Evolutionary conservation across 2,888 invertebrate genomes (phyloP), one percentile per base, ranked within the genome.

Genomic region (Trachelus tabidus): DNA sequence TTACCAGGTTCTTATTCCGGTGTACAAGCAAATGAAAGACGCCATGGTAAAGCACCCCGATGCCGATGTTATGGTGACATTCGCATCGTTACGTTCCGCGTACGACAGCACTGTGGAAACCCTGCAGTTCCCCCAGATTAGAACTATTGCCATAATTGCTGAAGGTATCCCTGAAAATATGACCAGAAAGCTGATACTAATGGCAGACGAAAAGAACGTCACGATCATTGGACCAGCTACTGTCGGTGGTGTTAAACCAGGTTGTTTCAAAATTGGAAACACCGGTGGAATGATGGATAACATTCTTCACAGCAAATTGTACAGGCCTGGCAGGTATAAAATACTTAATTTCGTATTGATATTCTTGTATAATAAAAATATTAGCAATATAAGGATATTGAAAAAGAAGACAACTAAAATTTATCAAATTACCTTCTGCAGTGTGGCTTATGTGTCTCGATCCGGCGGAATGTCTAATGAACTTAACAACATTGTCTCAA

Each of bases 281-380:
- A 99, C 99, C 0, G 99, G 99, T 23, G 99, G 99, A 79, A 99
- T 99, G 99, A 96, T 99, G 94, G 99, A 99, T 92, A 99, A 99
- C 90, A 98, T 99, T 84, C 93, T 99, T 1, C 97, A 99, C 89
- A 99, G 99, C 83, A 98, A 98, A 91, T 94, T 99, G 23, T 99
- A 99, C 92, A 93, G 99, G 37, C 96, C 99, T 0, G 99, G 99
- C 87, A 96, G 94, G 94, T 94, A 84, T 83, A 77, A 73, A 74
- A n/a, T 35, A 68, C 37, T 68, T 73, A 56, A 73, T 78, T 35
- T 78, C 33, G 31, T 73, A 71, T 30, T 23, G 15, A 37, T n/a
- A 69, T 73, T 30, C 37, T 75, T 40, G 31, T 37, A 35, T 77
- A n/a, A 15, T 80, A 23, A 75, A 68, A 31, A 33, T 31, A 35